Base-by-base conservation (phyloP, 2,888 invertebrate species). In the Drosophila monieri region DNA sequence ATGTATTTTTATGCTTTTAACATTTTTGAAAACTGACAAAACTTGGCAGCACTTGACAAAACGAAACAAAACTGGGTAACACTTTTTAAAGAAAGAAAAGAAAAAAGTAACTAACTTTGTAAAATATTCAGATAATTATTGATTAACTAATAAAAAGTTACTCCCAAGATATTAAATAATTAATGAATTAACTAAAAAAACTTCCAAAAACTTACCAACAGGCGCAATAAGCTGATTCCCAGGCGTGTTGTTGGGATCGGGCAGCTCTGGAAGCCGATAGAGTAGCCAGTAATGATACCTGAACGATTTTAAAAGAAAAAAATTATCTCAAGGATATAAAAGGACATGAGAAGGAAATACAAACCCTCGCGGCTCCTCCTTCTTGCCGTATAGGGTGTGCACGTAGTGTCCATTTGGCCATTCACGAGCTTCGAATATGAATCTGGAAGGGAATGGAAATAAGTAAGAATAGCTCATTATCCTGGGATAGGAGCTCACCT, bases 391-490 rank as follows among this genome's bases (percentile, higher is more conserved):
- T 74, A 97, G 92, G 0, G 97, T 97, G 91, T 97, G 97, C 23
- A 97, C 96, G 90, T 97, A 97, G 90, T 97, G 97, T 0, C 97
- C 97, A 89, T 97, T 97, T 1, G 97, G 97, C 97, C 97, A 97
- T 89, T 96, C 96, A 78, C 96, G 95, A 0, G 97, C 96, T 74
- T 95, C 94, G 89, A 96, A 96, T 87, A 95, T 94, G 90, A 93
- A 93, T 90, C 93, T 93, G 58, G 4, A 56, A 46, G 15, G 30
- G 51, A 6, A 6, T 44, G 30, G 6, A 32, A 43, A 9, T 27
- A 0, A 27, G 3, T 27, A 6, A 6, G 6, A 6, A 25, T 25
- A 25, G 6, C 4, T 23, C 4, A 0, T 23, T 8, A 39, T 6
- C n/a, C 14, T 39, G 5, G 6, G 8, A 8, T 2, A 9, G n/a